Percentiles rank a stretch among this genome's conserved stretches.
Conservation (phyloP, 1,140 invertebrate genomes). For the Drosophila truncata region DNA sequence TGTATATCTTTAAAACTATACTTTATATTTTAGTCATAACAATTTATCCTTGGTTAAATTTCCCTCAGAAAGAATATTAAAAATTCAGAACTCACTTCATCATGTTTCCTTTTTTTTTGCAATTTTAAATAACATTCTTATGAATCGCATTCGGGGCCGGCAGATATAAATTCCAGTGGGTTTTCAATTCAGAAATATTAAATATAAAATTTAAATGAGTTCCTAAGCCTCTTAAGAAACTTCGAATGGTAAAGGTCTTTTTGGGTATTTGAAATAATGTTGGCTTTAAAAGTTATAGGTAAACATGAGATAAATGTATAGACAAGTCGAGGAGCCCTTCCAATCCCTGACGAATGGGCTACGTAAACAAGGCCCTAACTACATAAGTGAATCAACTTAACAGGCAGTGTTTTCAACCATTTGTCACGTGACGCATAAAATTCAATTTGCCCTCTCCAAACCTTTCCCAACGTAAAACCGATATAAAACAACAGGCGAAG, state of each 20-base stretch:
- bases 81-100: not conserved
- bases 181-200: conserved; percentile 3
- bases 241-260: not conserved
- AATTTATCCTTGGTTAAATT: not conserved
- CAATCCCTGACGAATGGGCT: not conserved
- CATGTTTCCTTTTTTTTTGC: not conserved
- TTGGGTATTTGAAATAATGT: not conserved
- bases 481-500: conserved; percentile 25
- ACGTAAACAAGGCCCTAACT: not conserved
- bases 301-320: not conserved
- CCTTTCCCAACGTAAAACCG: conserved; percentile 39
- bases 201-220: conserved; percentile 21
- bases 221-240: not conserved
- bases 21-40: no score
- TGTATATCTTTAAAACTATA: no score
- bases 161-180: not conserved
- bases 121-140: not conserved
- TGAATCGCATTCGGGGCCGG: not conserved
- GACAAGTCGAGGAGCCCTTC: not conserved
- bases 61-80: not conserved
- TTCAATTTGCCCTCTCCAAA: conserved; percentile 28
- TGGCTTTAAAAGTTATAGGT: not conserved
- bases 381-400: conserved; percentile 32
- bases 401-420: conserved; percentile 45
- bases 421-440: conserved; percentile 59